Base-by-base conservation (phyloP, 2,888 invertebrate species). In the Pollenia angustigena region DNA sequence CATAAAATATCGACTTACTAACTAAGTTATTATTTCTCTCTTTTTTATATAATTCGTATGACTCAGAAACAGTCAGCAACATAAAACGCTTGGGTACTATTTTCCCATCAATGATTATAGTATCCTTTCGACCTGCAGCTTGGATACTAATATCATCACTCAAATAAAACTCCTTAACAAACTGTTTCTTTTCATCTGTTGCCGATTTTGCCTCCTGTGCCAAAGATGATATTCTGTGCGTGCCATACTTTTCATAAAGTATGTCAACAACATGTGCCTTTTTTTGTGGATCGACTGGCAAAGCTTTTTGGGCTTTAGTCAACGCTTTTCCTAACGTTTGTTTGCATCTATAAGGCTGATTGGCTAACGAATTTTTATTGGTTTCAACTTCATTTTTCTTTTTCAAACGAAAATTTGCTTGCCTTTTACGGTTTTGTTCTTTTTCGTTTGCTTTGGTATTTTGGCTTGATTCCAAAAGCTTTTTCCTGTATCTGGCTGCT, bases 1-100 rank as follows among this genome's bases (percentile, higher is more conserved):
- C 62, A 62, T 62, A 62, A 62, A 44, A 62, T 62, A 9, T 44
- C 16, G 42, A 62, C 44, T 62, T 62, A 62, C 44, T 62, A 62
- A 62, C 16, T 16, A 44, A n/a, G 16, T 44, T 16, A 52, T 16
- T 52, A 16, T 52, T 16, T 16, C 52, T 16, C 16, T 16, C 16
- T 4, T 10, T 44, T 62, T 16, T 62, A 11, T 62, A 44, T 44
- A 62, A 16, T 42, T 42, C 42, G 16, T 62, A 16, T n/a, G 62
- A 62, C 52, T 16, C 1, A 18, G 18, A 18, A 18, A 18, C 18
- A 18, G 18, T 18, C 18, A 18, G 18, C 18, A 18, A 18, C 52
- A 62, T 62, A 62, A 44, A 42, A n/a, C n/a, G 40, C 42, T 60
- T 60, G n/a, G 18, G 18, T 18, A 18, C 18, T 18, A 18, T 18